These are phyloP conservation scores for Sphinx pinastri DNA, from an alignment of 2,888 invertebrate genomes.

Conservation along the genomic window DNA sequence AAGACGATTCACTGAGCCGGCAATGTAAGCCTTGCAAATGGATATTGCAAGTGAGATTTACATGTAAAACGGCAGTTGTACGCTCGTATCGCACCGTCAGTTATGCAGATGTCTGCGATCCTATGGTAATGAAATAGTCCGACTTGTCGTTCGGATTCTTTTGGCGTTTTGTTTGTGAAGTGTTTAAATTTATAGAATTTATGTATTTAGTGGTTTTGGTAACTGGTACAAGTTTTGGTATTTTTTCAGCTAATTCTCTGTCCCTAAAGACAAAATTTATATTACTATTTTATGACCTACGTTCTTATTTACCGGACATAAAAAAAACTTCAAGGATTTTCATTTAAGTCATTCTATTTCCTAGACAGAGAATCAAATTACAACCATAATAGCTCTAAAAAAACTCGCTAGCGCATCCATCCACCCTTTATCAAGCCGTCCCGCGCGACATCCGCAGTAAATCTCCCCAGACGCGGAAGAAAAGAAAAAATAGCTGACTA, in stretches of 20 bases:
- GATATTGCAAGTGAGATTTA: conserved; percentile 45
- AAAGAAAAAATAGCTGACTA: conserved; percentile 64
- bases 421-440: conserved; percentile 55
- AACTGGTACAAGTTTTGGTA: too few relatives aligned
- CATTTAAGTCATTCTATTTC: background rate
- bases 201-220: background rate
- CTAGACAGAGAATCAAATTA: background rate
- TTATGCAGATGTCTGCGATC: conserved; percentile 60
- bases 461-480: conserved; percentile 45
- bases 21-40: conserved; percentile 45
- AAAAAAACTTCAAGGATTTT: background rate
- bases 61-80: conserved; percentile 46
- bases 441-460: conserved; percentile 42
- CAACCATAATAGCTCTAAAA: background rate
- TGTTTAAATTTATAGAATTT: background rate
- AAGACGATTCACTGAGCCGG: conserved; percentile 38
- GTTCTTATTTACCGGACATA: too few relatives aligned
- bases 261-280: too few relatives aligned
- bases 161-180: conserved; percentile 4
- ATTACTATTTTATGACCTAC: too few relatives aligned
- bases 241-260: too few relatives aligned
- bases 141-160: conserved; percentile 40
- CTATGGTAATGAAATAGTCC: conserved; percentile 55
- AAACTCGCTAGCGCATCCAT: conserved; percentile 48
- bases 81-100: conserved; percentile 32